A percentile compares a stretch with the other conserved stretches of the same genome.
phyloP scores from a whole-genome alignment of 2,888 invertebrate species.

The Agrotis segetum region DNA sequence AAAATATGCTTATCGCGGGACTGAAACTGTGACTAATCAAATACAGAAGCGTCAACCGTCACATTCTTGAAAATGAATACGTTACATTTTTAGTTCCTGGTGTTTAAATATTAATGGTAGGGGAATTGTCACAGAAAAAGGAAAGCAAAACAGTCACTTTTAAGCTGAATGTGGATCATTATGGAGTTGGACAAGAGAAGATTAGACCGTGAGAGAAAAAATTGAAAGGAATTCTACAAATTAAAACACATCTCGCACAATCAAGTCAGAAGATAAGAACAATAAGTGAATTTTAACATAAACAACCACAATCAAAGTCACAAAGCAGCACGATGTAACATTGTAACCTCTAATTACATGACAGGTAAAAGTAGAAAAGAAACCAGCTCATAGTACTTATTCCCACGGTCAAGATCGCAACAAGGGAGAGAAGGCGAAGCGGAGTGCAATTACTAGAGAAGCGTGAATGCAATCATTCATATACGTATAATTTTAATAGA shows the following conservation, averaged over 20 bases:
- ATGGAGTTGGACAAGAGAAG: background rate
- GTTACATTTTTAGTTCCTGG: background rate
- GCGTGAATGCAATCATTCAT: conserved; percentile 63
- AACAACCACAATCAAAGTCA: conserved; percentile 44
- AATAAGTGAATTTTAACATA: conserved; percentile 18
- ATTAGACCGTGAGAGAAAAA: no score
- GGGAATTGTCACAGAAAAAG: background rate
- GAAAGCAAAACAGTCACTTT: background rate
- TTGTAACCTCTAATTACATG: conserved; percentile 67
- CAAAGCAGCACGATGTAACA: conserved; percentile 57
- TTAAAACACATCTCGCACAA: background rate
- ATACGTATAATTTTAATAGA: conserved; percentile 56
- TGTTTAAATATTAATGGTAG: background rate
- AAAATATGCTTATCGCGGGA: conserved; percentile 29
- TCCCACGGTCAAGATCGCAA: conserved; percentile 83
- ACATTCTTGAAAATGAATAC: background rate
- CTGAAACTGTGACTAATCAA: conserved; percentile 34
- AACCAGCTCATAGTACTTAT: conserved; percentile 72
- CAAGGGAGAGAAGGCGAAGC: conserved; percentile 69
- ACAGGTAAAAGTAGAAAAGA: conserved; percentile 79
- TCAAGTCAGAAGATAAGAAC: conserved; percentile 20
- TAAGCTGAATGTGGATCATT: background rate
- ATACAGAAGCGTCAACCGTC: conserved; percentile 18
- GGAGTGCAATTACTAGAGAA: conserved; percentile 63
- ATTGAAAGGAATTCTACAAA: background rate